These are phyloP conservation scores for Xiphorhynchus elegans DNA, from an alignment of 2,113 vertebrate genomes.

Conservation along the genomic window DNA sequence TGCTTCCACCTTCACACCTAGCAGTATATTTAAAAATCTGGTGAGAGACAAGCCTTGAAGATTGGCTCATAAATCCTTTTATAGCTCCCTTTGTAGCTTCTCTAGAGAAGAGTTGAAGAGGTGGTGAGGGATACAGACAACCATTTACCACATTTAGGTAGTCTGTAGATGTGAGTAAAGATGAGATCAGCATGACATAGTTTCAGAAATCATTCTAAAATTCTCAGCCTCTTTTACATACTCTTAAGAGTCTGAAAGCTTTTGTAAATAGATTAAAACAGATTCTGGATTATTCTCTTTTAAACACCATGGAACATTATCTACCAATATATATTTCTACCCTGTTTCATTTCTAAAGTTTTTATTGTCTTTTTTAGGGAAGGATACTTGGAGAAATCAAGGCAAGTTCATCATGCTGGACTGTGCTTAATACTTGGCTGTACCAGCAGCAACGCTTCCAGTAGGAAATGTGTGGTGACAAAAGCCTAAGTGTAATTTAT, in stretches of 20 bases:
- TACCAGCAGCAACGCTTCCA: neutral
- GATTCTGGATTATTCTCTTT: neutral
- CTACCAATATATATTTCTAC: neutral
- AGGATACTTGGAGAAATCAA: neutral
- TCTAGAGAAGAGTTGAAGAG: neutral
- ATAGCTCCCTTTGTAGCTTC: neutral
- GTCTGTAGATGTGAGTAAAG: neutral
- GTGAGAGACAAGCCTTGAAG: neutral
- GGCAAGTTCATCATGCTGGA: neutral
- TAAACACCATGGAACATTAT: neutral
- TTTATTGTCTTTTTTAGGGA: neutral
- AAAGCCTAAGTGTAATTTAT: neutral
- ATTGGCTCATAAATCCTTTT: neutral
- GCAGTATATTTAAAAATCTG: neutral
- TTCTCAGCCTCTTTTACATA: neutral
- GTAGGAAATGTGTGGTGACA: neutral
- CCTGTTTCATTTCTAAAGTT: neutral
- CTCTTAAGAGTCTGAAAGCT: neutral
- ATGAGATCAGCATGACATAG: neutral
- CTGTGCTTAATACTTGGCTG: neutral
- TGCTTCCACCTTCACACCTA: neutral
- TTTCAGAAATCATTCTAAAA: neutral
- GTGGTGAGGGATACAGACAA: neutral
- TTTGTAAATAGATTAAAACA: neutral
- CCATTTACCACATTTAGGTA: rapidly evolving